A percentile compares a stretch with the other conserved stretches of the same genome.
Evolutionary conservation across 1,140 invertebrate genomes (phyloP).

Genomic region (Marisa cornuarietis): DNA sequence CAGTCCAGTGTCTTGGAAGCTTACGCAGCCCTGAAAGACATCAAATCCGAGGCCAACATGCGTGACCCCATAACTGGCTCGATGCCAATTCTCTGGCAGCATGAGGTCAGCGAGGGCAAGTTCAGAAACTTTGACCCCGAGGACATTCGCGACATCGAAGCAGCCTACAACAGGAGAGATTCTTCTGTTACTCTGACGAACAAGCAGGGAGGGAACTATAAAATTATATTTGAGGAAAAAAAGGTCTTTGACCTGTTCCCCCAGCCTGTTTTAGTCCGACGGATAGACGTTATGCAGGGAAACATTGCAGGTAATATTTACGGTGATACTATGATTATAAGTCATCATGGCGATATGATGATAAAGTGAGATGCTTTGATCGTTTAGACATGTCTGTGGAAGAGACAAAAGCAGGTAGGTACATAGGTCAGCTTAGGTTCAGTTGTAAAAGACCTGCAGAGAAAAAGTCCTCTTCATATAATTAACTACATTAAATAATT

Average conservation of each 20-base stretch:
- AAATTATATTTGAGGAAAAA: conserved; percentile 7
- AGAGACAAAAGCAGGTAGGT: too few relatives aligned
- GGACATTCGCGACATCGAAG: not conserved
- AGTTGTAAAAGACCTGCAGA: too few relatives aligned
- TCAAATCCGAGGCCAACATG: conserved; percentile 2
- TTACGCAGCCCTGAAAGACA: conserved; percentile 1
- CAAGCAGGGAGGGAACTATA: conserved; percentile 5
- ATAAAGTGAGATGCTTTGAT: too few relatives aligned
- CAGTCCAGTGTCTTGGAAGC: not conserved
- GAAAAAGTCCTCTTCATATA: too few relatives aligned
- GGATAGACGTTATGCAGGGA: conserved; percentile 11
- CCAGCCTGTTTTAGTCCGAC: conserved; percentile 7
- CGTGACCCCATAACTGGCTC: not conserved
- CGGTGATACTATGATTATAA: too few relatives aligned
- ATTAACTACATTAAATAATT: too few relatives aligned
- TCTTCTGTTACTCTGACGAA: not conserved
- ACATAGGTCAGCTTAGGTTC: too few relatives aligned
- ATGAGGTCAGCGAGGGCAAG: conserved; percentile 13
- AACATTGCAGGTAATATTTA: not conserved
- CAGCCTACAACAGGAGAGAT: conserved; percentile 13
- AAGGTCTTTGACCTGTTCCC: not conserved
- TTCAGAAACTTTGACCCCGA: conserved; percentile 17
- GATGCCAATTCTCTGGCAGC: conserved; percentile 21
- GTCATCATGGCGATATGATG: too few relatives aligned
- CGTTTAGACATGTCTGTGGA: too few relatives aligned